Evolutionary conservation across 2,797 vertebrate genomes (phyloP).

Genomic region (Chromobotia macracanthus): DNA sequence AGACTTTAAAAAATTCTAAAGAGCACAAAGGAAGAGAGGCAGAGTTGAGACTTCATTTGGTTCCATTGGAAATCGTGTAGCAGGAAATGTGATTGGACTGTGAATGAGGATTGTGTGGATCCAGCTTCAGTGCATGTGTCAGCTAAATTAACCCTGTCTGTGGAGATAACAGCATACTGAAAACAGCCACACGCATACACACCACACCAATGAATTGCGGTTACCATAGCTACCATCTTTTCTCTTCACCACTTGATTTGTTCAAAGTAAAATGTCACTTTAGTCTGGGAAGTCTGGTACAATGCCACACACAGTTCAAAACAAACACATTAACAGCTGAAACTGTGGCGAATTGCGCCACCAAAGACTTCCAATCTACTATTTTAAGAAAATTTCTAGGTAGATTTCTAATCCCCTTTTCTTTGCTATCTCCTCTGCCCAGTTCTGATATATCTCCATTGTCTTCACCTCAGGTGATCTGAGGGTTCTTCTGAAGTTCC

Average conservation of each 20-base stretch:
- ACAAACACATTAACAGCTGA: slow-evolving; percentile 41
- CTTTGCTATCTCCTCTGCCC: not conserved
- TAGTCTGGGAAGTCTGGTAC: slow-evolving; percentile 34
- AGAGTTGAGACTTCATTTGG: slow-evolving; percentile 2
- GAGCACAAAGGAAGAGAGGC: slow-evolving; percentile 5
- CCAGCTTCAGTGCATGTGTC: slow-evolving; percentile 35
- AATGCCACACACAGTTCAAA: slow-evolving; percentile 25
- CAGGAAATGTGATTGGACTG: slow-evolving; percentile 35
- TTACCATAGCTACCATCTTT: slow-evolving; percentile 72
- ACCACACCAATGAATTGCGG: slow-evolving; percentile 44
- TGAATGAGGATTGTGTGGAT: slow-evolving; percentile 25
- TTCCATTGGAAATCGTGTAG: slow-evolving; percentile 30
- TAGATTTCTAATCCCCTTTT: not conserved
- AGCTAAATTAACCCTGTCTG: slow-evolving; percentile 40
- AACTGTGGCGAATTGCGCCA: not conserved
- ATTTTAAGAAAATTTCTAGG: not conserved
- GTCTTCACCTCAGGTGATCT: not conserved
- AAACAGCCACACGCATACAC: slow-evolving; percentile 29
- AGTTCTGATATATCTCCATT: not conserved
- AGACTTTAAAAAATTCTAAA: not conserved
- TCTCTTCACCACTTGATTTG: slow-evolving; percentile 46
- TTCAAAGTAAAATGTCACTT: slow-evolving; percentile 68
- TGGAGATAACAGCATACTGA: slow-evolving; percentile 38
- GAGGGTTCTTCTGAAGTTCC: not conserved
- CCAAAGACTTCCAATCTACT: not conserved